Conservation (phyloP, 2,113 vertebrate species). For the Phycodurus eques region DNA sequence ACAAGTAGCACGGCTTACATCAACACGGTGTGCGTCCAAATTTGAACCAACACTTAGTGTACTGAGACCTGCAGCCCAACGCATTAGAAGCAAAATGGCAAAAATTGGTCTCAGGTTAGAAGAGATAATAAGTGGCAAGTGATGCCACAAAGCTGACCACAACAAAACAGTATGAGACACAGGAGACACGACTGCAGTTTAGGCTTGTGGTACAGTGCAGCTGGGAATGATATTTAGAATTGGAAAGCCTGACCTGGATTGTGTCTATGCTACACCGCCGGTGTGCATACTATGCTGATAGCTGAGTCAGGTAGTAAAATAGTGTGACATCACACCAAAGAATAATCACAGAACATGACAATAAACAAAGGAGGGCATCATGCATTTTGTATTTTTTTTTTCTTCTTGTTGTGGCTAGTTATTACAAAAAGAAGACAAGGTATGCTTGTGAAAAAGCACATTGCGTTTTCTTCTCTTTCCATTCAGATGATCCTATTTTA, state of each 20-base stretch:
- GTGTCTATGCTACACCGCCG: not conserved
- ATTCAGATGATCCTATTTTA: too few relatives aligned
- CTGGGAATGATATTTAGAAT: not conserved
- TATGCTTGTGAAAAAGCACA: too few relatives aligned
- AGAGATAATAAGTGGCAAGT: not conserved
- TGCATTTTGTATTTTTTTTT: too few relatives aligned
- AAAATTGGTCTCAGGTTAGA: not conserved
- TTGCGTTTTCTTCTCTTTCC: too few relatives aligned
- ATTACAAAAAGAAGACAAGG: too few relatives aligned
- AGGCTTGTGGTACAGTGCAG: not conserved
- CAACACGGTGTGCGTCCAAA: not conserved
- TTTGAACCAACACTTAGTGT: not conserved
- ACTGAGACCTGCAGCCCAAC: not conserved
- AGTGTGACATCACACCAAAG: not conserved
- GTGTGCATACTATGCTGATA: not conserved
- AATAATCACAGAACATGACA: not conserved
- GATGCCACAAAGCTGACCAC: slow-evolving; percentile 8
- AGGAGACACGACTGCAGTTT: not conserved
- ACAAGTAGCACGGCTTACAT: slow-evolving; percentile 3
- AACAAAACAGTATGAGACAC: slow-evolving; percentile 4
- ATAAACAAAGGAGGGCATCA: too few relatives aligned
- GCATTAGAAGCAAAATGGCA: not conserved
- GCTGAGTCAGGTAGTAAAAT: not conserved
- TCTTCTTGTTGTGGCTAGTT: too few relatives aligned
- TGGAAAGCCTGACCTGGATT: not conserved